Evolutionary conservation across 2,888 invertebrate species (phyloP), one percentile per base, ranked within the genome.

Genomic region (Eupithecia subfuscata): DNA sequence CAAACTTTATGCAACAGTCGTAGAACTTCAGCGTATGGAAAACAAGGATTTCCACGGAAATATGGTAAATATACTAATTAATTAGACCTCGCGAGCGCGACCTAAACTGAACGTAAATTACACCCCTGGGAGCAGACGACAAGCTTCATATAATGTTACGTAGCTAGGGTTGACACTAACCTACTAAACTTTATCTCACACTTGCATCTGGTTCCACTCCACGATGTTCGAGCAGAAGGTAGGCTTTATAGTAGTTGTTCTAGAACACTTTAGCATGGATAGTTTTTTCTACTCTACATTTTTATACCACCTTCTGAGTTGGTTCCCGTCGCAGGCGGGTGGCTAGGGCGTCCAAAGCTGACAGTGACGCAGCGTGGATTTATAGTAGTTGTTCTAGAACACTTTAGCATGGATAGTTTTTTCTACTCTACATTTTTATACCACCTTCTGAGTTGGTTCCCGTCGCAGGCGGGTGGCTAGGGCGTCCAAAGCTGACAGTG

Each of bases 271-370:
- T 1, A 40, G 45, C 45, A 45, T 18, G 45, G 9, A 22, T 2
- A 2, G 0, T 14, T 60, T 60, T 22, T 56, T 14, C 3, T 60
- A 25, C 60, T 14, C 25, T 40, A 60, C 25, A 22, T 25, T 60
- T 60, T 56, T 40, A 40, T 40, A 40, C 40, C 11, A 9, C 40
- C 9, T 9, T 40, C 11, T 40, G 40, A 40, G 8, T 6, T 37
- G 7, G 9, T 90, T 98, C 98, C 82, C 97, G 95, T 64, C 98
- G 96, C 73, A 98, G 95, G 86, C 97, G 98, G 79, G 97, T 96
- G 30, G 97, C 97, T 86, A 98, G 96, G 14, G 97, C 97, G 88
- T 98, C 98, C 12, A 98, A 94, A 0, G 97, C 98, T 65, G 97
- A 97, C 82, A 97, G 95, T 8, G 96, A 95, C 70, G 97, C 97